Evolutionary conservation across 2,113 vertebrate species (phyloP), one percentile per base, ranked within the genome.

Genomic region (Vulpes vulpes): DNA sequence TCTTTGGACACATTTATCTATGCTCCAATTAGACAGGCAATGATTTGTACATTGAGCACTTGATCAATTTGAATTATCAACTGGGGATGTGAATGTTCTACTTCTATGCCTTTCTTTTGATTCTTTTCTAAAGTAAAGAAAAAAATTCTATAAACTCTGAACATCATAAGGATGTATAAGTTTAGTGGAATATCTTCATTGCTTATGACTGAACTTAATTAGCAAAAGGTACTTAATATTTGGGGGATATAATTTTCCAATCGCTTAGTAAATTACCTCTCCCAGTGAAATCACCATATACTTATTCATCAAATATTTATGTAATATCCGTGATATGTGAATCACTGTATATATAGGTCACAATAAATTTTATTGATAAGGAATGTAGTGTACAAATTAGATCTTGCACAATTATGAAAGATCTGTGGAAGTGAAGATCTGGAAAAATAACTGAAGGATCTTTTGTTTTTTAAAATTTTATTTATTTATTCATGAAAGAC

Each of bases 51-150:
- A 64, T 3, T 57, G 51, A 51, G 12, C 12, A 1, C 23, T 85
- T 62, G 19, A 91, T 89, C 19, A 81, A 85, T 96, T 59, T 92
- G 74, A 49, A 23, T 53, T 91, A 89, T 60, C 35, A 88, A 11
- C 2, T 25, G 7, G 6, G 9, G 35, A 59, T 83, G 38, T 53
- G 16, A 94, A n/a, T 62, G 67, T 78, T 82, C 2, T 81, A 67
- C 5, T 79, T 16, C 5, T 71, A 3, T 67, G 3, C 6, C 20
- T 78, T 81, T 79, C 19, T 64, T 64, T 55, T 32, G 12, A 0
- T 81, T 85, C 8, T 62, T 67, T 95, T 74, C 20, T 76, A 81
- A 83, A 62, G 79, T 71, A 27, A 20, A n/a, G 64, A 51, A 53
- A 49, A 57, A 79, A 76, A 8, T 67, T 2, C 2, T 65, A 22